Evolutionary conservation across 1,140 invertebrate species (phyloP), one percentile per base, ranked within the genome.

Genomic region (Bombus affinis): DNA sequence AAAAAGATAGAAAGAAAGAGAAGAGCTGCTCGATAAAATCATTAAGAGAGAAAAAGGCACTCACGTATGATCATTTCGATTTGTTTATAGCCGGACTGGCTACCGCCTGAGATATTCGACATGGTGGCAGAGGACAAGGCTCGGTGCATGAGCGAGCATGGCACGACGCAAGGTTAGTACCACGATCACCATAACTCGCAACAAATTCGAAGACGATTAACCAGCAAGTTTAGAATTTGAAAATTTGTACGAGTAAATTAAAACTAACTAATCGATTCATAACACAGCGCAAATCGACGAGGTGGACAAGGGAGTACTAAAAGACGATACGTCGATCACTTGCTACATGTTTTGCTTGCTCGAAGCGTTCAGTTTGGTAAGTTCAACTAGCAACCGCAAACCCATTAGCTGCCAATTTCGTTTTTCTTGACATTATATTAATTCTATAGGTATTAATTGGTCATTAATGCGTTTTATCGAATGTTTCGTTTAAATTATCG

Each of bases 271-370:
- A 59, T 71, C 1, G 15, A 44, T 78, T 80, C n/a, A 32, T 35
- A 47, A 71, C 32, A 22, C 77, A 95, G 94, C 78, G 0, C 73
- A 93, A 73, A 94, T 95, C 76, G 91, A 94, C 4, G 70, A 92
- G 10, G 94, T 94, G 3, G 89, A 88, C 59, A 47, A 86, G 0
- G 94, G 94, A 0, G 47, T 82, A 0, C 47, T 95, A 25, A 3
- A 37, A 0, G 85, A 94, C 37, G 92, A 94, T 8, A 85, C 37
- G 15, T 79, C 66, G 5, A 85, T 95, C 35, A 93, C 94, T 10
- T 95, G 94, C 78, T 95, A 95, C 89, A 94, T 95, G 93, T 88
- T 85, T 81, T 95, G 94, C 71, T 85, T 95, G 12, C 89, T 95
- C 15, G 90, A 92, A 10, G 80, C 93, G 28, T 92, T 95, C 74